Base-by-base conservation (phyloP, 2,113 vertebrate species). In the Cygnus buccinator region DNA sequence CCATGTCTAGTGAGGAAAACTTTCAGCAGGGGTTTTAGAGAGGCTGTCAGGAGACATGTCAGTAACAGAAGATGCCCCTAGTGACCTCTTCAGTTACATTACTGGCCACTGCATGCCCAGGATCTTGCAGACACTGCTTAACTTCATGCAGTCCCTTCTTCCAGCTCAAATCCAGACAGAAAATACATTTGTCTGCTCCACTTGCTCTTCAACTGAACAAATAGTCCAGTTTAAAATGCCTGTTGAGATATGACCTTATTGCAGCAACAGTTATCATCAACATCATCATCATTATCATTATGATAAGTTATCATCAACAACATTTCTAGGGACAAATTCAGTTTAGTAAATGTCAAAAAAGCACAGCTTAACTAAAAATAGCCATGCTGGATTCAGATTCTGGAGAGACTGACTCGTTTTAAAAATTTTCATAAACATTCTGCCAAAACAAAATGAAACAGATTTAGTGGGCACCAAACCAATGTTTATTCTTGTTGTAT, bases 401-500 rank as follows among this genome's bases (percentile, higher is more conserved):
- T 26, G 22, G 67, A 78, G 15, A 81, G 13, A 59, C 9, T 48
- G 41, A 59, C 11, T 72, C 3, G 57, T 78, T 93, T 19, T 0
- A 8, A 57, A 76, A 71, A 65, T 65, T 21, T 35, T 39, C 5
- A 18, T 11, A 43, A 57, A 18, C 2, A 0, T 48, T 52, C 33
- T 84, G 72, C 89, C 82, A 96, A 95, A 94, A 90, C 17, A 44
- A 93, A 93, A 94, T 55, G n/a, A 84, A 91, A 93, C 5, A 20
- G 23, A 90, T 72, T 83, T 39, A 82, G 44, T 26, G 44, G 62
- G 84, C 2, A 13, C 52, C 88, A 81, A 84, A 37, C n/a, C 55
- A 92, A 72, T 66, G 82, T 93, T 68, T 4, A 43, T 72, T 79
- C 41, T 29, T 77, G 50, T 29, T 71, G 6, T 50, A 39, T 75